These are phyloP conservation scores for Oopsacas minuta DNA, from an alignment of 37 sponge, comb jelly and placozoan genomes.

Conservation along the genomic window DNA sequence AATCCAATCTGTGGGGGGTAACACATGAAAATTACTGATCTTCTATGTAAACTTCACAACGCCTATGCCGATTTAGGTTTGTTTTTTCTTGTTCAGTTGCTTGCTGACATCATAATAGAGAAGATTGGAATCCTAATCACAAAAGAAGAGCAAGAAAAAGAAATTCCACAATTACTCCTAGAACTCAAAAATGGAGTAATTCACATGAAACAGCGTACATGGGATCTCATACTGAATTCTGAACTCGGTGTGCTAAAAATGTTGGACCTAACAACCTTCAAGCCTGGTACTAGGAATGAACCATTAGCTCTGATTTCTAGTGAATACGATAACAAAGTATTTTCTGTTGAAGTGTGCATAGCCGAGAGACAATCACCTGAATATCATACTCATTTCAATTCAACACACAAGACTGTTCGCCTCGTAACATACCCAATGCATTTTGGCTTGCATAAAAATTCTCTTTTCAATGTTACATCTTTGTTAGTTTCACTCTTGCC, in stretches of 20 bases:
- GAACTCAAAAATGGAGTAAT: background rate
- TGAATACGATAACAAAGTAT: background rate
- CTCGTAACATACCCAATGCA: background rate
- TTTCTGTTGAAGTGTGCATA: background rate
- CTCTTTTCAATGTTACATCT: background rate
- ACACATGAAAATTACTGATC: no score
- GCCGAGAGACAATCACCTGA: conserved; percentile 7
- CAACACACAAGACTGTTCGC: background rate
- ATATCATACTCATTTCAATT: conserved; percentile 9
- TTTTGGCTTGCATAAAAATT: background rate
- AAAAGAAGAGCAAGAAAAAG: background rate
- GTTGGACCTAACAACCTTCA: background rate
- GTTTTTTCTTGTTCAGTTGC: background rate
- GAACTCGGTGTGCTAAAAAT: background rate
- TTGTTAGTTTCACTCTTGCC: background rate
- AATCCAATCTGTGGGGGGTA: no score
- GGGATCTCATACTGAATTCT: conserved; percentile 10
- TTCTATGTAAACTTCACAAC: no score
- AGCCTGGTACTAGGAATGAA: background rate
- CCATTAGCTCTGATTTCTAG: background rate
- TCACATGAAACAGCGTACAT: background rate
- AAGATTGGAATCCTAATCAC: conserved; percentile 6
- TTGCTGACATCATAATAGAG: background rate
- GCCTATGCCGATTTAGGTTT: no score
- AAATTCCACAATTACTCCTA: background rate